A percentile compares a stretch with the other conserved stretches of the same genome.
Conservation (phyloP, 2,888 invertebrate species). For the Coenonympha arcania region DNA sequence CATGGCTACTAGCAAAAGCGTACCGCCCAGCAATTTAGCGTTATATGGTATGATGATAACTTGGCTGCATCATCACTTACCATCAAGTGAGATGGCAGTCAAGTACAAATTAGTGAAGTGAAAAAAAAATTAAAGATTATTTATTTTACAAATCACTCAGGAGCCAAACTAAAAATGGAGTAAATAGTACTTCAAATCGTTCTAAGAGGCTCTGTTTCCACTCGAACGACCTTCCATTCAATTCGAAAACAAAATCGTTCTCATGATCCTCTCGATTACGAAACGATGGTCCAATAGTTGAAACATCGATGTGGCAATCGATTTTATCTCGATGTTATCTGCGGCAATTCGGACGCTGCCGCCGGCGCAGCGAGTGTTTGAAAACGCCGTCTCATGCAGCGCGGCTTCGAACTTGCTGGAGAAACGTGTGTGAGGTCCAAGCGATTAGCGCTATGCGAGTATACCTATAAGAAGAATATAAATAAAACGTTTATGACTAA, state of each 20-base stretch:
- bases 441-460: slow-evolving; percentile 7
- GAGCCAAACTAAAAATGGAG: too few species aligned
- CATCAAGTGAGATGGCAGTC: neutral
- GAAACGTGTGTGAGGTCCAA: slow-evolving; percentile 31
- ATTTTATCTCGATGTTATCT: slow-evolving; percentile 7
- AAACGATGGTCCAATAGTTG: slow-evolving; percentile 2
- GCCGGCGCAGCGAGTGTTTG: slow-evolving; percentile 35
- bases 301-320: slow-evolving; percentile 5
- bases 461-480: too few species aligned
- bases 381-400: slow-evolving; percentile 43
- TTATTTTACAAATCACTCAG: too few species aligned
- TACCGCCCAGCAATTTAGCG: too few species aligned
- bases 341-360: slow-evolving; percentile 17
- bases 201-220: neutral
- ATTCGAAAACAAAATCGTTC: slow-evolving; percentile 1
- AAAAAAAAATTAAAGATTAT: too few species aligned
- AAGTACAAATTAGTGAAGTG: neutral
- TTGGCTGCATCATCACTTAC: too few species aligned
- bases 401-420: slow-evolving; percentile 29
- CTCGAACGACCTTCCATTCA: neutral
- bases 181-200: neutral
- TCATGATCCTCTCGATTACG: slow-evolving; percentile 1
- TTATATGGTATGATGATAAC: too few species aligned
- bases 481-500: too few species aligned
- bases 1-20: too few species aligned